phyloP scores from a whole-genome alignment of 1,140 invertebrate species.

The Nephila pilipes region DNA sequence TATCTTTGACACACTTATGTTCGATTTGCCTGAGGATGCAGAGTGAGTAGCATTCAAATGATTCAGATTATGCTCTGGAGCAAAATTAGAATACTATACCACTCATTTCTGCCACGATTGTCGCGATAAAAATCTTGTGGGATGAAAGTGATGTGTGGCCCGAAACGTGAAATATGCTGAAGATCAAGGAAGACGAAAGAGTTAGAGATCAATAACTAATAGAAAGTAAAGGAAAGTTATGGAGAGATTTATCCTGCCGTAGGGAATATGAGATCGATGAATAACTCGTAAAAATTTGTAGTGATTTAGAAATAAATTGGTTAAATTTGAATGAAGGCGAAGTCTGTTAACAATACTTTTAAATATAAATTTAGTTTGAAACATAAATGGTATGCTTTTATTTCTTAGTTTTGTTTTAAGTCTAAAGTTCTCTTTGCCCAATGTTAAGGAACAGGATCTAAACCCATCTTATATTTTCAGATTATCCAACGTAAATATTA shows the following conservation, averaged over 20 bases:
- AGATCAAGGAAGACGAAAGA: not conserved
- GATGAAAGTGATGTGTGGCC: slow-evolving; percentile 8
- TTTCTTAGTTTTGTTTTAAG: no score
- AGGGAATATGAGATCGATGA: not conserved
- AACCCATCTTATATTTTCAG: no score
- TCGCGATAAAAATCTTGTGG: not conserved
- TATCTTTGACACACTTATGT: not conserved
- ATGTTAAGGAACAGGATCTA: no score
- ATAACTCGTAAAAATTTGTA: no score
- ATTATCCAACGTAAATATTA: no score
- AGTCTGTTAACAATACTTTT: no score
- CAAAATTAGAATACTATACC: not conserved
- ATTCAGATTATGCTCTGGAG: not conserved
- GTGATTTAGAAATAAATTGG: no score
- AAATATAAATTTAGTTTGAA: no score
- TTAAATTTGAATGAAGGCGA: no score
- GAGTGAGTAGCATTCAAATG: not conserved
- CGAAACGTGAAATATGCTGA: not conserved
- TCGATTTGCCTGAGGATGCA: not conserved
- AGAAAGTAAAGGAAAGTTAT: not conserved
- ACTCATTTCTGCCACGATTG: not conserved
- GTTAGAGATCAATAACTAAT: not conserved
- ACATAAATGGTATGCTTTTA: no score
- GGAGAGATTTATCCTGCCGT: not conserved
- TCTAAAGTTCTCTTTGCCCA: no score